These are phyloP conservation scores for Phataginus tetradactyla DNA, from an alignment of 2,797 vertebrate species.

Conservation along the genomic window DNA sequence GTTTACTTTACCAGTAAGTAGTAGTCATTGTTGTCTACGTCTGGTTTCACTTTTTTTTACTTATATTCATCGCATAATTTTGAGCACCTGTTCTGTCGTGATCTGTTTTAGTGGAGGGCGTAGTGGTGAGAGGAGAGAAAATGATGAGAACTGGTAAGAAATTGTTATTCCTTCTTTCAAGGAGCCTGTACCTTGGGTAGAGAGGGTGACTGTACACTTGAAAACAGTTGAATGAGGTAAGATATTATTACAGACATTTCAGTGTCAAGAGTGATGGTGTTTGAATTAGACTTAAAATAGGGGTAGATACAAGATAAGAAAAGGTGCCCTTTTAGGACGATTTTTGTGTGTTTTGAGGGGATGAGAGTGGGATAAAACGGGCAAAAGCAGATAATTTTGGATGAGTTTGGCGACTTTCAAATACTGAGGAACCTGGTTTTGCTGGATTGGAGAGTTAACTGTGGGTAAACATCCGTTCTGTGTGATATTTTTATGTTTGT, in stretches of 20 bases:
- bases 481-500: conserved; percentile 36
- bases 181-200: neutral
- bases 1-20: neutral
- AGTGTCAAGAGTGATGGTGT: conserved; percentile 3
- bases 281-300: conserved; percentile 44
- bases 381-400: conserved; percentile 28
- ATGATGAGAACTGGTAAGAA: conserved; percentile 22
- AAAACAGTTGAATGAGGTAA: conserved; percentile 5
- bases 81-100: conserved; percentile 14
- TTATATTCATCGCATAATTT: conserved; percentile 1
- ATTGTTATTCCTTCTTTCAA: conserved; percentile 36
- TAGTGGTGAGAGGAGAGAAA: neutral
- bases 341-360: neutral
- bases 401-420: neutral
- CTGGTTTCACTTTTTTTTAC: conserved; percentile 25
- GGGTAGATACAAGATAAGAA: neutral
- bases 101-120: neutral
- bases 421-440: neutral
- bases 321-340: neutral
- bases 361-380: conserved; percentile 25
- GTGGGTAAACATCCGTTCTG: neutral
- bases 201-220: neutral
- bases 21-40: neutral
- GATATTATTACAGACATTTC: conserved; percentile 5
- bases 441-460: neutral